Evolutionary conservation across 2,888 invertebrate genomes (phyloP), one percentile per base, ranked within the genome.

Genomic region (Cephus runcator): DNA sequence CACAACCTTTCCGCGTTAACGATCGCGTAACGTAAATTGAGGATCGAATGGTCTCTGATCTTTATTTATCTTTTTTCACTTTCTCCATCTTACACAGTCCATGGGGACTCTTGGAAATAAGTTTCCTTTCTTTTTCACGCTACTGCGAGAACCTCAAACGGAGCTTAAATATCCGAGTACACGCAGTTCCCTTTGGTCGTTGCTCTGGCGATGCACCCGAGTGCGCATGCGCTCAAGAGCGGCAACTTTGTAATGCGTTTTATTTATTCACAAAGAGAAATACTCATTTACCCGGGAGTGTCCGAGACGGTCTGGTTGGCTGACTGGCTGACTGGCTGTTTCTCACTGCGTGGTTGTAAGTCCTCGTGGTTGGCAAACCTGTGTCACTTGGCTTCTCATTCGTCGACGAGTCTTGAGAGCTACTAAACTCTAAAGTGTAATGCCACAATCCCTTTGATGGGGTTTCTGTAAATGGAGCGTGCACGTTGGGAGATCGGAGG

Each of bases 201-300:
- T 33, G 71, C 71, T 71, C 71, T 31, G 71, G 31, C 31, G 31
- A 34, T 71, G 71, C 71, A 71, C 12, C 6, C 71, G 31, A 34
- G 71, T 31, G 71, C 40, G 71, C 34, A 12, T 33, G 71, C 71
- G 71, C 71, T 1, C 12, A 6, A 71, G 71, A 77, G 81, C 82
- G 87, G 80, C 82, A 84, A 87, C 87, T 87, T 86, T 85, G 87
- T 90, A 90, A 91, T 90, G 90, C 88, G 82, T 90, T 90, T 91
- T 90, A 91, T 88, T 91, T 90, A 91, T 90, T 90, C 91, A 91
- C 90, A 90, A 89, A 90, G 91, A 90, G 90, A 90, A 91, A 91
- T 91, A 90, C 88, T 88, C 89, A 86, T 89, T 89, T 87, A 86
- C 87, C 83, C 83, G 79, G 82, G 81, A 79, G 84, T 85, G 85